phyloP scores from a whole-genome alignment of 2,888 invertebrate genomes.

The Phyllotreta cruciferae region DNA sequence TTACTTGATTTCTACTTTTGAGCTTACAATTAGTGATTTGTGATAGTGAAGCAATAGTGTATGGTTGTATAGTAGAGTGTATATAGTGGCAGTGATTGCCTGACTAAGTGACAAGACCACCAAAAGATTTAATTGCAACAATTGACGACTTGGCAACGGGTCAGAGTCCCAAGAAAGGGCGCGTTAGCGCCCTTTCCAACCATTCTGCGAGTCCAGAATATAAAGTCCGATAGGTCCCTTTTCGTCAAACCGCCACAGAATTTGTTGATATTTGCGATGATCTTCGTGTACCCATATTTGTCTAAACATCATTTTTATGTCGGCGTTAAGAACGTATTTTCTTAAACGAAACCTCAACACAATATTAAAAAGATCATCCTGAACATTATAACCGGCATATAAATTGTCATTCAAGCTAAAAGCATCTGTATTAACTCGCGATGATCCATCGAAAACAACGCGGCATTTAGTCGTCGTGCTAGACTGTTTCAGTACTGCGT shows the following conservation, averaged over 20 bases:
- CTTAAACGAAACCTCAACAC: slow-evolving; percentile 26
- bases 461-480: slow-evolving; percentile 29
- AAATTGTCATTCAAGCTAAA: slow-evolving; percentile 31
- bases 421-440: slow-evolving; percentile 16
- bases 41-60: no score
- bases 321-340: slow-evolving; percentile 30
- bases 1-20: no score
- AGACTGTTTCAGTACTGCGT: slow-evolving; percentile 24
- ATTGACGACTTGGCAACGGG: no score
- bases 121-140: no score
- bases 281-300: slow-evolving; percentile 27
- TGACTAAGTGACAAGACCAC: no score
- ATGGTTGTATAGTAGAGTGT: no score
- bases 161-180: no score
- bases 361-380: slow-evolving; percentile 35
- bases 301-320: slow-evolving; percentile 37
- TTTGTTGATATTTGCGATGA: slow-evolving; percentile 34
- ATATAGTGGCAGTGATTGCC: no score
- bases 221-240: slow-evolving; percentile 28
- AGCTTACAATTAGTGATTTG: no score
- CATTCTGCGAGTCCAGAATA: no score
- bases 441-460: slow-evolving; percentile 35
- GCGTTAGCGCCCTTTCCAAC: no score
- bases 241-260: slow-evolving; percentile 32
- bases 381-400: slow-evolving; percentile 23